Conservation (phyloP, 2,888 invertebrate species). For the Trichopoda pennipes region DNA sequence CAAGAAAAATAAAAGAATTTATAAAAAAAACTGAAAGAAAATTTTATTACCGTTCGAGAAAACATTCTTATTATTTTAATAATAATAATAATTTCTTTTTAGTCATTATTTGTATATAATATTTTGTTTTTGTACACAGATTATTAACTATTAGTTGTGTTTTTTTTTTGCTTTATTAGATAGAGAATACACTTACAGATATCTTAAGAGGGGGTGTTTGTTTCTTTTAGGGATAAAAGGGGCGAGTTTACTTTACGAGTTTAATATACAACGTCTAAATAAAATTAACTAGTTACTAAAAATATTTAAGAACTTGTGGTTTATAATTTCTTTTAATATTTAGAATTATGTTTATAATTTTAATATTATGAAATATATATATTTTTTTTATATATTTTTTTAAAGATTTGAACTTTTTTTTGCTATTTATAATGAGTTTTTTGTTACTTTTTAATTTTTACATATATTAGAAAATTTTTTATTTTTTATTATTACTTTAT, state of each 20-base stretch:
- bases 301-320: conserved; percentile 53
- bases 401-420: conserved; percentile 66
- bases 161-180: conserved; percentile 37
- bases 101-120: conserved; percentile 11
- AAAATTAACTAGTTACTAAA: conserved; percentile 67
- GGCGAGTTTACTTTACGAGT: conserved; percentile 29
- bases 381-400: conserved; percentile 22
- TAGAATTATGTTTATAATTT: conserved; percentile 28
- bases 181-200: conserved; percentile 52
- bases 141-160: conserved; percentile 60
- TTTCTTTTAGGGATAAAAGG: conserved; percentile 10
- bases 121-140: conserved; percentile 64
- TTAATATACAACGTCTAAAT: conserved; percentile 66
- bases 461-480: conserved; percentile 34
- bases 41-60: conserved; percentile 4
- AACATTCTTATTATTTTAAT: conserved; percentile 38
- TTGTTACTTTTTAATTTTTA: conserved; percentile 16
- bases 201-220: conserved; percentile 10
- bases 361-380: conserved; percentile 13
- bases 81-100: conserved; percentile 46
- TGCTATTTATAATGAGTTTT: conserved; percentile 47
- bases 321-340: conserved; percentile 22
- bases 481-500: conserved; percentile 39
- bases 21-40: not conserved
- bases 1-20: not conserved